A percentile compares a stretch with the other conserved stretches of the same genome.
These are phyloP conservation scores for Drosophila dives DNA, from an alignment of 2,888 invertebrate species.

Conservation along the genomic window DNA sequence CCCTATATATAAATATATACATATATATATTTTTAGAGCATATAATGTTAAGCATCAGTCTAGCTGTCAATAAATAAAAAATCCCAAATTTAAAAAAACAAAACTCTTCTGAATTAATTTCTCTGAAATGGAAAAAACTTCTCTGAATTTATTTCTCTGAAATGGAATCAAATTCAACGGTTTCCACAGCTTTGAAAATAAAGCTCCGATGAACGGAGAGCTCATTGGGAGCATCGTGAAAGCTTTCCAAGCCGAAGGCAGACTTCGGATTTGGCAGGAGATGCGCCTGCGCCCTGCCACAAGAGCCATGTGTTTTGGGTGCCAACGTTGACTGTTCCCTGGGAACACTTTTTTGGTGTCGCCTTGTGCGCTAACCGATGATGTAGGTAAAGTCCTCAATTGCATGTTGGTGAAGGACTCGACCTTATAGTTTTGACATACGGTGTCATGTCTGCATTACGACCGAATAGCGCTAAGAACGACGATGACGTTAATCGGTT, in stretches of 20 bases:
- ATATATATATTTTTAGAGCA: conserved; percentile 71
- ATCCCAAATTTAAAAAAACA: conserved; percentile 24
- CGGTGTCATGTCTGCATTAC: conserved; percentile 54
- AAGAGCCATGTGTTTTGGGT: conserved; percentile 23
- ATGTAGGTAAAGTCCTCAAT: conserved; percentile 76
- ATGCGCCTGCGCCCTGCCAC: conserved; percentile 48
- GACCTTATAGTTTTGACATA: conserved; percentile 75
- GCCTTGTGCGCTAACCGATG: conserved; percentile 51
- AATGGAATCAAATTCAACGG: conserved; percentile 24
- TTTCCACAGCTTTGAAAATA: not conserved
- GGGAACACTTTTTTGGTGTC: conserved; percentile 32
- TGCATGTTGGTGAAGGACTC: conserved; percentile 71
- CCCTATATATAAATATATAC: conserved; percentile 45
- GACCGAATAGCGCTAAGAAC: conserved; percentile 11
- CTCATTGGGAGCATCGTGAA: conserved; percentile 10
- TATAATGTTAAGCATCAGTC: conserved; percentile 64
- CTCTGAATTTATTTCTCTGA: conserved; percentile 5
- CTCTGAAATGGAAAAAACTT: conserved; percentile 2
- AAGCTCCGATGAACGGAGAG: conserved; percentile 18
- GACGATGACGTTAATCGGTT: conserved; percentile 69
- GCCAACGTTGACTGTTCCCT: conserved; percentile 23
- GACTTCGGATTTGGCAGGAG: not conserved
- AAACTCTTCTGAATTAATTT: conserved; percentile 5
- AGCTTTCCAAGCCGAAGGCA: conserved; percentile 22
- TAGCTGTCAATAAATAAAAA: conserved; percentile 70